Conservation (phyloP, 2,113 vertebrate species). For the Calidris pygmaea region DNA sequence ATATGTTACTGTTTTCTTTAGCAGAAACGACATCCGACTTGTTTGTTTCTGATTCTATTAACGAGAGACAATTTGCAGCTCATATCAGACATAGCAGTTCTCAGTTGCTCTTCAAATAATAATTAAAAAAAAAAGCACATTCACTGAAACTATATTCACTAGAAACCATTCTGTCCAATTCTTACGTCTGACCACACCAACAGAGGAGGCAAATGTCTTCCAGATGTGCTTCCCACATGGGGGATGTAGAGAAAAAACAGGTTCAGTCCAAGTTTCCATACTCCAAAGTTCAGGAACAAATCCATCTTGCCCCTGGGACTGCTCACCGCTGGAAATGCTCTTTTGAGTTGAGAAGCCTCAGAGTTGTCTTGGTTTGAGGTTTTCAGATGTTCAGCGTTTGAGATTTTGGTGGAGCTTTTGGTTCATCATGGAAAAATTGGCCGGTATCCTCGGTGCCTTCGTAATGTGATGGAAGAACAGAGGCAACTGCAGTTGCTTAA, state of each 20-base stretch:
- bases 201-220: not conserved
- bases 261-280: not conserved
- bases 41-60: not conserved
- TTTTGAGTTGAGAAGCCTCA: not conserved
- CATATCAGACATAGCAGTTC: not conserved
- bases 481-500: not conserved
- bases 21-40: not conserved
- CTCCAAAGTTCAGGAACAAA: not conserved
- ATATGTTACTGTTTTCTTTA: not conserved
- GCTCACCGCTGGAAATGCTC: not conserved
- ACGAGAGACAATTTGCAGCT: not conserved
- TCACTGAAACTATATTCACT: not conserved
- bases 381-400: not conserved
- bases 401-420: not conserved
- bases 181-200: not conserved
- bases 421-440: not conserved
- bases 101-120: not conserved
- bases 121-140: not conserved
- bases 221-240: not conserved
- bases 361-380: not conserved
- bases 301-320: not conserved
- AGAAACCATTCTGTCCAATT: not conserved
- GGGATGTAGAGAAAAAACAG: not conserved
- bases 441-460: fast-evolving
- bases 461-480: not conserved